phyloP scores from a whole-genome alignment of 1,140 invertebrate genomes.

The Papilio machaon region DNA sequence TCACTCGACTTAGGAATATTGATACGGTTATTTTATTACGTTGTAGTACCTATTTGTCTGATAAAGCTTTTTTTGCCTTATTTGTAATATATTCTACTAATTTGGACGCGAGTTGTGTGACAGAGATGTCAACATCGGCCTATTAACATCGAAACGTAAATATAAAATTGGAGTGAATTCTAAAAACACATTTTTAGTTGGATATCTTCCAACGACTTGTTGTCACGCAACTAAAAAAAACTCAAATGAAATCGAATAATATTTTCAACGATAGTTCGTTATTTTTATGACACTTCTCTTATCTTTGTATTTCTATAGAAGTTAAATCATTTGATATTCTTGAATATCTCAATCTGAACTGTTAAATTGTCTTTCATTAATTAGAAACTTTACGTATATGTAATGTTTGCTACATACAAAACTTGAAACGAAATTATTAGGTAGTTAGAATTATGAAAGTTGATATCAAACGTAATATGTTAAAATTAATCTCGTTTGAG shows the following conservation, averaged over 20 bases:
- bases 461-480: conserved; percentile 20
- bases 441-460: conserved; percentile 13
- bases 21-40: too few species aligned
- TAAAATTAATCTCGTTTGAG: conserved; percentile 18
- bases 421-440: background rate
- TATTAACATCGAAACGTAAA: conserved; percentile 36
- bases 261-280: background rate
- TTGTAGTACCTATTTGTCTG: too few species aligned
- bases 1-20: background rate
- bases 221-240: background rate
- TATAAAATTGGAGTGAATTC: conserved; percentile 22
- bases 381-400: background rate
- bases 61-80: too few species aligned
- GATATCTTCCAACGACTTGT: conserved; percentile 30
- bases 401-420: background rate
- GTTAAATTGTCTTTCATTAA: background rate
- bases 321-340: background rate
- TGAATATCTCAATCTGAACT: background rate
- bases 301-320: background rate
- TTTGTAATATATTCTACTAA: background rate
- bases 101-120: background rate
- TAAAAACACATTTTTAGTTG: conserved; percentile 24
- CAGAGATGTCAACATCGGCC: background rate
- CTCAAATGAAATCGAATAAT: conserved; percentile 16
- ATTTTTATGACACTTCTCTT: background rate